phyloP scores from a whole-genome alignment of 2,113 vertebrate genomes.

The Poeciliopsis prolifica region DNA sequence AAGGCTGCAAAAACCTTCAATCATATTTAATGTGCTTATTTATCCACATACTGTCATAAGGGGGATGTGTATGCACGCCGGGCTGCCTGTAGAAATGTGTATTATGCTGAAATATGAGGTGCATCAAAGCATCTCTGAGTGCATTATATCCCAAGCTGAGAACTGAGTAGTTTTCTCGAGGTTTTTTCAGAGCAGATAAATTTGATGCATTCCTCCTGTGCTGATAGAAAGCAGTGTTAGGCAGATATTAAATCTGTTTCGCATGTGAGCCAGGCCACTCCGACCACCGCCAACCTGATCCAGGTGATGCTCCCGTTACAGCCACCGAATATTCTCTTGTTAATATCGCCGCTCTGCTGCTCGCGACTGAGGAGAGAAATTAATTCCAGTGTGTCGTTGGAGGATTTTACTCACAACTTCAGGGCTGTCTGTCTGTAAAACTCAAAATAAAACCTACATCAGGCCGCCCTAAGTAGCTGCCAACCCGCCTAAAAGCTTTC shows the following conservation, averaged over 20 bases:
- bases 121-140: conserved; percentile 52
- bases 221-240: conserved; percentile 31
- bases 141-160: conserved; percentile 55
- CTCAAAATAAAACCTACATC: conserved; percentile 47
- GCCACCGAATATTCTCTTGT: conserved; percentile 46
- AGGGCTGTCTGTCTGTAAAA: conserved; percentile 61
- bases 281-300: conserved; percentile 23
- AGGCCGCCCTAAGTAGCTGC: conserved; percentile 55
- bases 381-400: conserved; percentile 40
- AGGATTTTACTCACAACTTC: conserved; percentile 59
- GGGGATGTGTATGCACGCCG: conserved; percentile 39
- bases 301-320: conserved; percentile 7
- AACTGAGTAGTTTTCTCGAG: conserved; percentile 11
- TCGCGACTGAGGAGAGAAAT: conserved; percentile 40
- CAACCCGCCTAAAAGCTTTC: conserved; percentile 53
- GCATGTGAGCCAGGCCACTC: conserved; percentile 18
- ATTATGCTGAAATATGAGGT: conserved; percentile 49
- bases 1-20: conserved; percentile 68
- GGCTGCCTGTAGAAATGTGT: conserved; percentile 44
- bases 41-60: conserved; percentile 68
- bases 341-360: conserved; percentile 40
- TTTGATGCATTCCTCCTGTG: conserved; percentile 31
- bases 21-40: conserved; percentile 75
- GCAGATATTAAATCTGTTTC: conserved; percentile 29
- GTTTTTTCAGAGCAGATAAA: conserved; percentile 32